These are phyloP conservation scores for Drosophila infuscata DNA, from an alignment of 2,888 invertebrate genomes.

Conservation along the genomic window DNA sequence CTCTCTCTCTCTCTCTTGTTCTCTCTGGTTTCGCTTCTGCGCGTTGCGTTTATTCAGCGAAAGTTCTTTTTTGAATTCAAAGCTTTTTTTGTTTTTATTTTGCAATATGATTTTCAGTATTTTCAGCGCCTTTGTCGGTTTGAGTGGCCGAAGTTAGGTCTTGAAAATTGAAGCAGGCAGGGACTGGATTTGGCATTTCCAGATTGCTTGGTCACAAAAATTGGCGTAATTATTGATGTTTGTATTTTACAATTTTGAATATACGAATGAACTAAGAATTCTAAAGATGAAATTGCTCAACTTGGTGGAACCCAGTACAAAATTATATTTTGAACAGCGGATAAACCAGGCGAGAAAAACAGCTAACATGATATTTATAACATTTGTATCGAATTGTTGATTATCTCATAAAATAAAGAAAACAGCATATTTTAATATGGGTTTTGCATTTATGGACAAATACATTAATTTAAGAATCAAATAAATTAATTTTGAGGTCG, in stretches of 20 bases:
- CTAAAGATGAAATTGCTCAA: background rate
- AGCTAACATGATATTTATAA: background rate
- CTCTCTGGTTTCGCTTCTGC: constrained; percentile 55
- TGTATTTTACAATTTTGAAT: background rate
- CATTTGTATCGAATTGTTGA: background rate
- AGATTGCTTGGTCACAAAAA: constrained; percentile 54
- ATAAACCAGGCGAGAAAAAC: background rate
- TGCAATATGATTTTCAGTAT: constrained; percentile 57
- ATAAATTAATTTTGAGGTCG: too few species aligned
- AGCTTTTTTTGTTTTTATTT: constrained; percentile 48
- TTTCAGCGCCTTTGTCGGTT: constrained; percentile 70
- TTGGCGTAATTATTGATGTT: constrained; percentile 47
- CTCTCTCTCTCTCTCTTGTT: background rate
- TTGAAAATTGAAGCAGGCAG: constrained; percentile 31
- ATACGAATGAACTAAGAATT: background rate
- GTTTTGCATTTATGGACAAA: too few species aligned
- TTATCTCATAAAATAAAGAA: background rate
- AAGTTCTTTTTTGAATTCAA: constrained; percentile 25
- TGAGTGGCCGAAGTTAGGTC: constrained; percentile 56
- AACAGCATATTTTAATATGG: too few species aligned
- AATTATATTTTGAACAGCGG: background rate
- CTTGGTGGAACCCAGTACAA: background rate
- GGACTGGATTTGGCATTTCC: constrained; percentile 60
- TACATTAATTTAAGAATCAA: too few species aligned
- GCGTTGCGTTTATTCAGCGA: constrained; percentile 68